Conservation (phyloP, 1,140 invertebrate species). For the Drepana arcuata region DNA sequence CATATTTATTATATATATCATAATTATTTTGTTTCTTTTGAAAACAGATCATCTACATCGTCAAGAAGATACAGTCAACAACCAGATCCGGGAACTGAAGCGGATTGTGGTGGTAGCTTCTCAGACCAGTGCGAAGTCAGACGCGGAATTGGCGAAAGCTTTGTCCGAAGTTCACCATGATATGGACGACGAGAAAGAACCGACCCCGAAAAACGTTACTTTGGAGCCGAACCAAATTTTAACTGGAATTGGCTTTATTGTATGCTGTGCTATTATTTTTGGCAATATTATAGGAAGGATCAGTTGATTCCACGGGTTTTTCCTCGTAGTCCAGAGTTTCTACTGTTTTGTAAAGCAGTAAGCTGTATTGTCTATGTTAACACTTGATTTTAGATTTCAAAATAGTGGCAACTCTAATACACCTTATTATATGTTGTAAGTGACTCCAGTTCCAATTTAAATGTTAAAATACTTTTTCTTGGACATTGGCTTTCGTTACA, state of each 20-base stretch:
- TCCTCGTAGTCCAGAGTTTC: too few relatives aligned
- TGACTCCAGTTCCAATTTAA: too few relatives aligned
- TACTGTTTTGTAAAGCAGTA: too few relatives aligned
- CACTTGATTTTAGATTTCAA: too few relatives aligned
- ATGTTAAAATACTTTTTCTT: too few relatives aligned
- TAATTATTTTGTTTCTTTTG: too few relatives aligned
- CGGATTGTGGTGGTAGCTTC: slow-evolving; percentile 36
- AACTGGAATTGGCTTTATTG: slow-evolving; percentile 39
- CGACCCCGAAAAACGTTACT: slow-evolving; percentile 14
- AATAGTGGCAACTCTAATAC: too few relatives aligned
- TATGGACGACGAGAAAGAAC: slow-evolving; percentile 36
- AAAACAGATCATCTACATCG: slow-evolving; percentile 54
- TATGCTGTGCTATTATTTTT: slow-evolving; percentile 46
- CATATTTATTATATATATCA: too few relatives aligned
- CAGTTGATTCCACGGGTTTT: slow-evolving; percentile 55
- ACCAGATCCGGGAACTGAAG: slow-evolving; percentile 45
- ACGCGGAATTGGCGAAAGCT: slow-evolving; percentile 47
- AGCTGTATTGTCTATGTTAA: too few relatives aligned
- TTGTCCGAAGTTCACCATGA: slow-evolving; percentile 47
- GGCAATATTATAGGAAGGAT: slow-evolving; percentile 44
- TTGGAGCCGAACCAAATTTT: slow-evolving; percentile 46
- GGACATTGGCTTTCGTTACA: too few relatives aligned
- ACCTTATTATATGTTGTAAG: too few relatives aligned
- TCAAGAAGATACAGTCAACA: slow-evolving; percentile 41
- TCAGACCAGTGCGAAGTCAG: slow-evolving; percentile 46